A percentile compares a stretch with the other conserved stretches of the same genome.
These are phyloP conservation scores for Mastomys coucha DNA, from an alignment of 2,113 vertebrate species.

Conservation along the genomic window DNA sequence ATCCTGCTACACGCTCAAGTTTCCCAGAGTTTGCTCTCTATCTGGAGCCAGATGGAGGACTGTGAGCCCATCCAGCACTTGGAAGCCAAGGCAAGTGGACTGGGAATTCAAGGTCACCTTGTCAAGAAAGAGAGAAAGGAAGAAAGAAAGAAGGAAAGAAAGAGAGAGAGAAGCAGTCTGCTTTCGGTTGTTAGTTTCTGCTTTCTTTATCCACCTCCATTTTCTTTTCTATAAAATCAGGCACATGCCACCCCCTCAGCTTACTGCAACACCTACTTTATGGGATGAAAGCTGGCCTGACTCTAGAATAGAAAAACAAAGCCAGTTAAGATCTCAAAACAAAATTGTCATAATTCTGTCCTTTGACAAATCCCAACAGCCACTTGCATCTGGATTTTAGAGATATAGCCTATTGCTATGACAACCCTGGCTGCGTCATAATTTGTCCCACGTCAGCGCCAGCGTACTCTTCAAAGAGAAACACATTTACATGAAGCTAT, in stretches of 20 bases:
- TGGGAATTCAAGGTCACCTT: background rate
- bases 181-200: background rate
- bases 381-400: conserved; percentile 40
- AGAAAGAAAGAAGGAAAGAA: no score
- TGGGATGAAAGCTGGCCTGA: background rate
- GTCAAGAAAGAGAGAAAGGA: background rate
- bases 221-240: background rate
- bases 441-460: background rate
- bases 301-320: background rate
- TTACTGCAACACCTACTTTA: background rate
- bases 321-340: background rate
- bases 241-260: background rate
- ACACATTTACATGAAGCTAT: conserved; percentile 56
- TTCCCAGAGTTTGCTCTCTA: background rate
- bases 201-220: background rate
- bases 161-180: background rate
- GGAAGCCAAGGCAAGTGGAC: background rate
- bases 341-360: background rate
- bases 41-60: background rate
- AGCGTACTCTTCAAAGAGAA: conserved; percentile 63
- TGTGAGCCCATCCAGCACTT: background rate
- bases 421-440: background rate
- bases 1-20: background rate
- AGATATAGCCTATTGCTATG: background rate
- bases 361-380: background rate